These are phyloP conservation scores for Sarcophaga rosellei DNA, from an alignment of 2,888 invertebrate genomes.

Conservation along the genomic window DNA sequence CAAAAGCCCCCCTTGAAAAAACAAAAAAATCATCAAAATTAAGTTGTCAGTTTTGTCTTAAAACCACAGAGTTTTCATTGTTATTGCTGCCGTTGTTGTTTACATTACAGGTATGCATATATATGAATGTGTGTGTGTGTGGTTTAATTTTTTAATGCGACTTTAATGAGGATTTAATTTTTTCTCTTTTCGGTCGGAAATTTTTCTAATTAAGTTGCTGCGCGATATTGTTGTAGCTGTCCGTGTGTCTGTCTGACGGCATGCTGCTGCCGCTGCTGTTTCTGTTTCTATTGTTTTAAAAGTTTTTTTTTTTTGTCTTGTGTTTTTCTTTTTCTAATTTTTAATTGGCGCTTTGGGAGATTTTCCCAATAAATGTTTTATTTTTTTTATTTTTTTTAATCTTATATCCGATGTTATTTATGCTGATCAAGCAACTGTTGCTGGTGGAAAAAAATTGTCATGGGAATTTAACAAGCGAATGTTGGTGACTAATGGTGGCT, in stretches of 20 bases:
- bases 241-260: neutral
- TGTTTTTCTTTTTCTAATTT: too few species aligned
- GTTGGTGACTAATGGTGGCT: neutral
- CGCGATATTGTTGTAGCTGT: constrained; percentile 31
- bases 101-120: neutral
- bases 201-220: constrained; percentile 65
- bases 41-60: constrained; percentile 63
- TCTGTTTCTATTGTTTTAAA: constrained; percentile 34
- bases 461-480: constrained; percentile 73
- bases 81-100: constrained; percentile 40
- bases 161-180: constrained; percentile 68
- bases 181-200: constrained; percentile 3
- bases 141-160: constrained; percentile 55
- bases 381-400: neutral
- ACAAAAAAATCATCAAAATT: constrained; percentile 52
- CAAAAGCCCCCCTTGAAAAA: constrained; percentile 8
- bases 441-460: constrained; percentile 75
- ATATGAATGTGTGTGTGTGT: neutral
- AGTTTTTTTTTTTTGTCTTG: neutral
- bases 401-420: constrained; percentile 26
- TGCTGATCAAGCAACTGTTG: constrained; percentile 44
- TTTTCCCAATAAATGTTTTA: constrained; percentile 57
- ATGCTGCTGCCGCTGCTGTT: neutral
- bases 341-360: constrained; percentile 7
- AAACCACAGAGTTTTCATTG: constrained; percentile 15